A percentile compares a stretch with the other conserved stretches of the same genome.
These are phyloP conservation scores for Poecile atricapillus DNA, from an alignment of 2,113 vertebrate genomes.

Conservation along the genomic window DNA sequence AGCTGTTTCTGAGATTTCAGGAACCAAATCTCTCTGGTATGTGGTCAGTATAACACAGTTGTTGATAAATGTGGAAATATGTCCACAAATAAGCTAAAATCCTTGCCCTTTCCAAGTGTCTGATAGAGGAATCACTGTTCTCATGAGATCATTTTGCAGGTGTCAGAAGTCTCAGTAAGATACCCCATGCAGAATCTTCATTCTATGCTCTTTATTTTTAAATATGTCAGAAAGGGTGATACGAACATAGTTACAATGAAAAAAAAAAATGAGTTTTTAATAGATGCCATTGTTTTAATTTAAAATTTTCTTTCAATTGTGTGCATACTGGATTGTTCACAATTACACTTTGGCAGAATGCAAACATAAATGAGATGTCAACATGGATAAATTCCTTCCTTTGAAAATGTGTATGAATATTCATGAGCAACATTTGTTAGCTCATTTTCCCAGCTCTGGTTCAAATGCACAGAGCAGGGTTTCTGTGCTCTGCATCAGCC, in stretches of 20 bases:
- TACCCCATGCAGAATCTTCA: not conserved
- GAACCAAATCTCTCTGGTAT: not conserved
- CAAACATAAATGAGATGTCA: slow-evolving; percentile 38
- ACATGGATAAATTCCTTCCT: slow-evolving; percentile 38
- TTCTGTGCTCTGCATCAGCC: not conserved
- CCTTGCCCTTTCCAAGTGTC: not conserved
- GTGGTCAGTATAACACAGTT: not conserved
- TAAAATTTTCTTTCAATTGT: slow-evolving; percentile 16
- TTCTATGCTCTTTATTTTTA: not conserved
- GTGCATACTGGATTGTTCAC: not conserved
- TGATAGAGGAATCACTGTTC: not conserved
- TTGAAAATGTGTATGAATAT: slow-evolving; percentile 55
- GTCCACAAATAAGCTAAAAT: not conserved
- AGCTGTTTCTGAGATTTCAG: not conserved
- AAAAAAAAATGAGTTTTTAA: not conserved
- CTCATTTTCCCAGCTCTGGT: slow-evolving; percentile 27
- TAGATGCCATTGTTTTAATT: not conserved
- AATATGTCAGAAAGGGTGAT: not conserved
- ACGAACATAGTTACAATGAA: not conserved
- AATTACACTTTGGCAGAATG: not conserved
- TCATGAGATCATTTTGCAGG: not conserved
- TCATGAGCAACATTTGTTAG: slow-evolving; percentile 47
- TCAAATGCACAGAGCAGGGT: not conserved
- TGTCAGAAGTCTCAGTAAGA: not conserved
- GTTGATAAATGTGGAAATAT: not conserved